Conservation (phyloP, 2,888 invertebrate genomes). For the Teinopalpus imperialis region DNA sequence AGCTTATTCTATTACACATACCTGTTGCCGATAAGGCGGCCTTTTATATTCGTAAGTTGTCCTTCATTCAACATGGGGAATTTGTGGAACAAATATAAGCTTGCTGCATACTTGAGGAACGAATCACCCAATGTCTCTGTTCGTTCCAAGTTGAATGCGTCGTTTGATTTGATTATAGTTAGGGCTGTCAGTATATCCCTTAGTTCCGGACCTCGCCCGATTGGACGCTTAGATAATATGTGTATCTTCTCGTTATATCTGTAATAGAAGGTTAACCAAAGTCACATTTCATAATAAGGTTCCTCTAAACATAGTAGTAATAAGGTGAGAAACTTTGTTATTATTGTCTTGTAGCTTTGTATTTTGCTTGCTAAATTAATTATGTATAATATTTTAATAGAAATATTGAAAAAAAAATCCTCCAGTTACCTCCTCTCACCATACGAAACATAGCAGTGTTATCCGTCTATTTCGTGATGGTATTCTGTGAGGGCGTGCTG, state of each 20-base stretch:
- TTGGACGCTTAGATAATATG: constrained; percentile 40
- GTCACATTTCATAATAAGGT: neutral
- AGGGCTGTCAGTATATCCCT: constrained; percentile 82
- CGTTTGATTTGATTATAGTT: constrained; percentile 87
- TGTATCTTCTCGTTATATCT: constrained; percentile 59
- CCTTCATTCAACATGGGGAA: constrained; percentile 90
- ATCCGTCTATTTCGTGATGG: too few species aligned
- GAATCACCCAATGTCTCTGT: constrained; percentile 95
- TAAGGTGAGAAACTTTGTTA: too few species aligned
- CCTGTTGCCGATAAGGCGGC: constrained; percentile 89
- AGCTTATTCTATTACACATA: too few species aligned
- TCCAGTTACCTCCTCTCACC: too few species aligned
- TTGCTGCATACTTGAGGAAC: constrained; percentile 90
- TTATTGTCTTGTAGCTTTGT: too few species aligned
- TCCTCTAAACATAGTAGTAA: neutral
- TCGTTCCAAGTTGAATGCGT: constrained; percentile 90
- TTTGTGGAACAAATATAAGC: constrained; percentile 86
- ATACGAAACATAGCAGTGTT: too few species aligned
- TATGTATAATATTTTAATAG: too few species aligned
- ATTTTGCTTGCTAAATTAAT: too few species aligned
- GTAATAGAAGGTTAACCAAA: constrained; percentile 19
- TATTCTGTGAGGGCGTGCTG: too few species aligned
- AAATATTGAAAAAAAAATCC: too few species aligned
- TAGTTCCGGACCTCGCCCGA: constrained; percentile 67
- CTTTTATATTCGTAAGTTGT: constrained; percentile 87